phyloP scores from a whole-genome alignment of 1,140 invertebrate species.

The Cyclargus thomasi region DNA sequence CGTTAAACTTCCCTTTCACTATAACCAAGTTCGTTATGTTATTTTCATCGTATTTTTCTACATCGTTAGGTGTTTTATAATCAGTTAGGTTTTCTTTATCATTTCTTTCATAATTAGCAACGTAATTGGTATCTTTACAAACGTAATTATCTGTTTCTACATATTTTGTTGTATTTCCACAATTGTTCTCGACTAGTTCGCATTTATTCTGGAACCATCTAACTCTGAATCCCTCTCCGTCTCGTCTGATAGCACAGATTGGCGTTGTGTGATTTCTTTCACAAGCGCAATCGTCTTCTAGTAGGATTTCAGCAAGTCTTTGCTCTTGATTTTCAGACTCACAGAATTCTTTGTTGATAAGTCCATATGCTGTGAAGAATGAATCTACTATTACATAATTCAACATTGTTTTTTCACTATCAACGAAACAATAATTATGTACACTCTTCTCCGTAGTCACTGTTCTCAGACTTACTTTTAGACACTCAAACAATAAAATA shows the following conservation, averaged over 20 bases:
- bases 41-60: constrained; percentile 16
- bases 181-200: constrained; percentile 40
- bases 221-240: constrained; percentile 42
- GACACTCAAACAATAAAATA: too few species aligned
- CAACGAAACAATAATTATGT: too few species aligned
- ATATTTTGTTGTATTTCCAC: constrained; percentile 34
- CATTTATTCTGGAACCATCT: constrained; percentile 46
- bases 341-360: constrained; percentile 49
- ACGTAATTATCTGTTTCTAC: constrained; percentile 40
- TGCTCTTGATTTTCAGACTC: not conserved
- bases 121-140: constrained; percentile 31
- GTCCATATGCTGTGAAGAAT: constrained; percentile 44
- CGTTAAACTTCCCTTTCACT: constrained; percentile 37
- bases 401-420: too few species aligned
- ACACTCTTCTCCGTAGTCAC: too few species aligned
- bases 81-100: not conserved
- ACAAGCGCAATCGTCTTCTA: constrained; percentile 19
- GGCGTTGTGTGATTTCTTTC: constrained; percentile 17
- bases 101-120: too few species aligned
- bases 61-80: not conserved
- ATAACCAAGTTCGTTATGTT: constrained; percentile 40
- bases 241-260: constrained; percentile 44
- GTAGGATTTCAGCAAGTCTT: not conserved
- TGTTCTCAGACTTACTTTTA: too few species aligned
- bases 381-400: too few species aligned